Evolutionary conservation across 92 coral and sea anemone species (phyloP).

Genomic region (Phymanthus crucifer): DNA sequence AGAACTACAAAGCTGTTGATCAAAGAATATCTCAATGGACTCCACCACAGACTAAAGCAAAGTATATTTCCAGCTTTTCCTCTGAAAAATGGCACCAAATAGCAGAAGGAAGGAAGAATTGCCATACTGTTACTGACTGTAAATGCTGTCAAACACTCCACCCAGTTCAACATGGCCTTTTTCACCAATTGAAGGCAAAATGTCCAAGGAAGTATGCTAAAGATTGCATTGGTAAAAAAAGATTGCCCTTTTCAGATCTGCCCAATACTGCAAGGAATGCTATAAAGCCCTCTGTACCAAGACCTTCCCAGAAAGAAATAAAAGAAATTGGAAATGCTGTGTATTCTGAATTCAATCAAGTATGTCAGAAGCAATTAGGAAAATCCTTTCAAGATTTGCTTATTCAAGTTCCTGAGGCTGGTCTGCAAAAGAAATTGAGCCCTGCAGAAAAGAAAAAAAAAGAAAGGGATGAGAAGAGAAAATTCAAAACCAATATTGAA

Average conservation of each 20-base stretch:
- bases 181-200: not conserved
- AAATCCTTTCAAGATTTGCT: not conserved
- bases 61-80: slow-evolving; percentile 17
- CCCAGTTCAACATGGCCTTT: not conserved
- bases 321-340: slow-evolving; percentile 3
- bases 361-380: not conserved
- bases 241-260: not conserved
- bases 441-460: slow-evolving; percentile 12
- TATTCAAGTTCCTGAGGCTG: slow-evolving; percentile 20
- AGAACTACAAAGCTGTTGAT: slow-evolving; percentile 30
- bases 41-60: slow-evolving; percentile 20
- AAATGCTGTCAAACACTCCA: slow-evolving; percentile 24
- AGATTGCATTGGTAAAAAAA: not conserved
- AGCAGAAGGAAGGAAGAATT: slow-evolving; percentile 19
- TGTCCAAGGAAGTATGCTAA: not conserved
- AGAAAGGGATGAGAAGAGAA: slow-evolving; percentile 6
- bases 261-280: not conserved
- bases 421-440: not conserved
- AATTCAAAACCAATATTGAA: not conserved
- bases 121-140: slow-evolving; percentile 14
- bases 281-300: slow-evolving; percentile 1
- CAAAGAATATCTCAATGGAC: slow-evolving; percentile 21
- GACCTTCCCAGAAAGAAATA: slow-evolving; percentile 11
- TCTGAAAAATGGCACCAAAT: slow-evolving; percentile 8
- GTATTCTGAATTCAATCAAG: not conserved